Conservation (phyloP, 1,140 invertebrate species). For the Heliconius nattereri region DNA sequence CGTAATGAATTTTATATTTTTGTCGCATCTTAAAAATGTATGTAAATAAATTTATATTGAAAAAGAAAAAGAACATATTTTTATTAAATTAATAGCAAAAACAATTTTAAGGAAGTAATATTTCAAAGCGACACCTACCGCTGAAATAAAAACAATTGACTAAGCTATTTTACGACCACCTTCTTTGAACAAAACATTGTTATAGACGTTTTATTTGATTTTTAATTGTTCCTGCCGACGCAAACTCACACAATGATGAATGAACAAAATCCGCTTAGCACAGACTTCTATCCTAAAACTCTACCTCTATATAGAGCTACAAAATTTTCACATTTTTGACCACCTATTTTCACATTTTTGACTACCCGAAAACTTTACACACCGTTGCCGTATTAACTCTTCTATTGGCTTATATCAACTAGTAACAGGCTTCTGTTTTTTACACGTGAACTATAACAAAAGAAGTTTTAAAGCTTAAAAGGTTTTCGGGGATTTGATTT, state of each 20-base stretch:
- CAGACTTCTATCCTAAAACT: conserved; percentile 16
- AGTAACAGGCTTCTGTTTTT: not conserved
- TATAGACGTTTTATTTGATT: conserved; percentile 30
- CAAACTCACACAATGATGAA: conserved; percentile 14
- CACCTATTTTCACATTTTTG: not conserved
- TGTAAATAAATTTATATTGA: too few relatives aligned
- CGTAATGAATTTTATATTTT: too few relatives aligned
- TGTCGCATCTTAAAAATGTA: too few relatives aligned
- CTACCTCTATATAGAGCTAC: not conserved
- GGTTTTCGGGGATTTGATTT: not conserved
- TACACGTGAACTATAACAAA: not conserved
- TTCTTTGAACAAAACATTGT: conserved; percentile 31
- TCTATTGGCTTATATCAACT: conserved; percentile 4
- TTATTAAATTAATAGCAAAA: too few relatives aligned
- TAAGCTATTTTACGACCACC: conserved; percentile 1
- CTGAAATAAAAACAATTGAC: not conserved
- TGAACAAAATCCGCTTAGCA: conserved; percentile 34
- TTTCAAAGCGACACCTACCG: too few relatives aligned
- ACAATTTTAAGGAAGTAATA: not conserved
- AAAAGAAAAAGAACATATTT: too few relatives aligned
- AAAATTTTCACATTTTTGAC: conserved; percentile 10
- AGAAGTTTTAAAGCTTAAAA: conserved; percentile 10
- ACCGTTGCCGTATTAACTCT: not conserved
- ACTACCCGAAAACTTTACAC: not conserved
- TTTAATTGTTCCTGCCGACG: conserved; percentile 34